Conservation (phyloP, 2,797 vertebrate species). For the Chiropotes sagulatus region DNA sequence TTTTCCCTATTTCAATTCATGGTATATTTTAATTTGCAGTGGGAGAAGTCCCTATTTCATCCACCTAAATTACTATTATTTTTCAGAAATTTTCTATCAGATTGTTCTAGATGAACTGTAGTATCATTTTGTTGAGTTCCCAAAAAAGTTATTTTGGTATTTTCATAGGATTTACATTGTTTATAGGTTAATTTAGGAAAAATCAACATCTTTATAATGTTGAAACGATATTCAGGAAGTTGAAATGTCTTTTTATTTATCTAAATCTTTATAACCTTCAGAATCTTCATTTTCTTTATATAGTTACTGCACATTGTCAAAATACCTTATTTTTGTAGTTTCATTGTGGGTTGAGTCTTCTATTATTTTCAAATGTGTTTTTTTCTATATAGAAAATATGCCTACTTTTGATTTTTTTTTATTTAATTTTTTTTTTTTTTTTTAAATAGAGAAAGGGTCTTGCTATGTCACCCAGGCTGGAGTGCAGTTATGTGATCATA, state of each 20-base stretch:
- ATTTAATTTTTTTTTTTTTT: too few species aligned
- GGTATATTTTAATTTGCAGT: neutral
- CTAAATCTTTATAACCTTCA: conserved; percentile 4
- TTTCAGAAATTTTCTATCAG: neutral
- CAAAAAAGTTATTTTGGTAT: neutral
- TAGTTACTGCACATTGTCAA: neutral
- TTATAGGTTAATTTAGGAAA: conserved; percentile 2
- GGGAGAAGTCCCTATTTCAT: neutral
- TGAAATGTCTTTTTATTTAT: neutral
- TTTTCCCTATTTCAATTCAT: conserved; percentile 13
- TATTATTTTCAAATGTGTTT: neutral
- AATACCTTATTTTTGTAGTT: neutral
- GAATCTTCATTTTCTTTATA: neutral
- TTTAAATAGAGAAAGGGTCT: neutral
- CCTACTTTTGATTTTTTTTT: too few species aligned
- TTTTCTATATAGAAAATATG: neutral
- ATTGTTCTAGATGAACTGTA: conserved; percentile 13
- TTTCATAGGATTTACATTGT: conserved; percentile 10
- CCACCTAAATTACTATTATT: neutral
- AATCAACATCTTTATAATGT: neutral
- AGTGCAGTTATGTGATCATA: neutral
- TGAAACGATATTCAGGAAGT: neutral
- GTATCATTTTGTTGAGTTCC: conserved; percentile 7
- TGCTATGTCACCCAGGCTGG: neutral
- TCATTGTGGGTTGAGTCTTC: neutral